These are phyloP conservation scores for Batillaria attramentaria DNA, from an alignment of 1,140 invertebrate species.

Conservation along the genomic window DNA sequence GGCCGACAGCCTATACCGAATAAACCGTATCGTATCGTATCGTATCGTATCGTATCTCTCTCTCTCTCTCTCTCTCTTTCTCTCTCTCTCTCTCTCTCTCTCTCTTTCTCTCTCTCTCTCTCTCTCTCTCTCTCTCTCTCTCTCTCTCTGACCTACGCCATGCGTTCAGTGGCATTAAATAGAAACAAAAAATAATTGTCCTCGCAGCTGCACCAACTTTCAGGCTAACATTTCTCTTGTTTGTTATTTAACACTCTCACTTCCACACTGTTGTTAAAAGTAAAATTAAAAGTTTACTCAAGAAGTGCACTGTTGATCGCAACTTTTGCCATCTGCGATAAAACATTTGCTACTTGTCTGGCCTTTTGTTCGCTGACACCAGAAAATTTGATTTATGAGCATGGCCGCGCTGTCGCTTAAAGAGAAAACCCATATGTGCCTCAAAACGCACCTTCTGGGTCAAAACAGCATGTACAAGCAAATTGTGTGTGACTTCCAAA, in stretches of 20 bases:
- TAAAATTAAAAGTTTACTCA: background rate
- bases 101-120: background rate
- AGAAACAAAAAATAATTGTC: background rate
- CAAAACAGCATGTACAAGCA: too few species aligned
- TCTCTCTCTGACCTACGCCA: too few species aligned
- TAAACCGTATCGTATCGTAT: background rate
- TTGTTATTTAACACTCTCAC: background rate
- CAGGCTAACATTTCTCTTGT: background rate
- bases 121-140: background rate
- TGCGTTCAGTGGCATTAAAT: too few species aligned
- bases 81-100: background rate
- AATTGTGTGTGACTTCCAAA: too few species aligned
- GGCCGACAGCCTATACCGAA: too few species aligned
- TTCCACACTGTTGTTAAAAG: background rate
- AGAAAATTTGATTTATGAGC: too few species aligned
- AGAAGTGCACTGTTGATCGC: background rate
- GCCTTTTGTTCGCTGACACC: too few species aligned
- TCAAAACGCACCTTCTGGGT: too few species aligned
- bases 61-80: background rate
- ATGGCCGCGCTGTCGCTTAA: too few species aligned
- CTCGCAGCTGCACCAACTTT: background rate
- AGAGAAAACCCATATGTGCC: too few species aligned
- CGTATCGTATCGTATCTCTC: background rate
- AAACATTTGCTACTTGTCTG: too few species aligned
- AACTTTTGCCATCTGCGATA: too few species aligned